Evolutionary conservation across 2,113 vertebrate species (phyloP).

Genomic region (Syngnathus floridae): DNA sequence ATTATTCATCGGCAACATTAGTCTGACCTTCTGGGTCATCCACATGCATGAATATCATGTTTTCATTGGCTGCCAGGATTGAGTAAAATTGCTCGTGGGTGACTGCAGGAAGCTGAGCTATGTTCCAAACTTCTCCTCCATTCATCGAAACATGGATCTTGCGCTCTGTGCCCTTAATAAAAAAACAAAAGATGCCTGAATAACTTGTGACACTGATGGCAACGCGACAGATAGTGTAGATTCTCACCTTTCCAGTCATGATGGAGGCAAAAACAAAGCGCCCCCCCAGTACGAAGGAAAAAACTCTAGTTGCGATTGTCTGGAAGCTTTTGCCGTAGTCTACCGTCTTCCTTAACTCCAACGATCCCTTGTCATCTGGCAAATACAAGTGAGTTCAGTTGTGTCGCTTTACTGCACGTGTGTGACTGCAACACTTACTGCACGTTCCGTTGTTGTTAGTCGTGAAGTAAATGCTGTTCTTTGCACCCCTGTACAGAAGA

Average conservation of each 20-base stretch:
- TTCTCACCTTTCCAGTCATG: conserved; percentile 79
- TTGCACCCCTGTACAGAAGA: conserved; percentile 70
- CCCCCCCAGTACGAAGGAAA: conserved; percentile 86
- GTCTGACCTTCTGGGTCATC: conserved; percentile 85
- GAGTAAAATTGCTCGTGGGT: conserved; percentile 92
- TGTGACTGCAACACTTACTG: conserved; percentile 72
- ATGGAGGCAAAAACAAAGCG: conserved; percentile 90
- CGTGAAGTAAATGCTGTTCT: conserved; percentile 78
- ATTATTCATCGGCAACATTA: neutral
- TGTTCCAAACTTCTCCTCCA: conserved; percentile 83
- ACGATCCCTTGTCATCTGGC: conserved; percentile 77
- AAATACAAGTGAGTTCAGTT: neutral
- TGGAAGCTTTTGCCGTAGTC: conserved; percentile 80
- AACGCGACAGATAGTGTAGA: neutral
- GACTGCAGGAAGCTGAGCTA: conserved; percentile 89
- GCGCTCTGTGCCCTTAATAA: conserved; percentile 75
- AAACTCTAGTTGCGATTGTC: conserved; percentile 80
- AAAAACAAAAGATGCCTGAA: neutral
- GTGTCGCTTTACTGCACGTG: neutral
- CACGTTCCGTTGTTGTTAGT: conserved; percentile 80
- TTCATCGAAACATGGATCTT: conserved; percentile 86
- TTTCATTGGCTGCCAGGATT: conserved; percentile 82
- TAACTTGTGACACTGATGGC: neutral
- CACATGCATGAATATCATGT: conserved; percentile 95
- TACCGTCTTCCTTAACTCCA: conserved; percentile 76